phyloP scores from a whole-genome alignment of 1,140 invertebrate species.

The Drosophila nannoptera region DNA sequence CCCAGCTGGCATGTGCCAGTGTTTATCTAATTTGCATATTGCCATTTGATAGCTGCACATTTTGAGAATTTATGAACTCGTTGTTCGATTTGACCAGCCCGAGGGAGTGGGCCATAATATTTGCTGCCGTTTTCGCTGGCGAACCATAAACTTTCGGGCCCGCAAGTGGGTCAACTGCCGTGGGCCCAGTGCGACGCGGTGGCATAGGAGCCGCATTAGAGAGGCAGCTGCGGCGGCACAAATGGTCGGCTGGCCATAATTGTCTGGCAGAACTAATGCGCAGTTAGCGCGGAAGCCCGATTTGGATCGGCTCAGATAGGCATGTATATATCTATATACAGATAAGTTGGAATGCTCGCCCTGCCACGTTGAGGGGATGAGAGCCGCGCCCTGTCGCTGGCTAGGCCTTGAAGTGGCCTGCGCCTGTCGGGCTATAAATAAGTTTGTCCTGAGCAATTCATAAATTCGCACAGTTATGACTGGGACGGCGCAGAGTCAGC shows the following conservation, averaged over 20 bases:
- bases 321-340: too few species aligned
- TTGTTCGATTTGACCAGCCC: conserved; percentile 33
- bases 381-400: background rate
- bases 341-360: too few species aligned
- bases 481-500: conserved; percentile 4
- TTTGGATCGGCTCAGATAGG: too few species aligned
- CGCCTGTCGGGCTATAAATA: conserved; percentile 43
- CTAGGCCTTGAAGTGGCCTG: conserved; percentile 44
- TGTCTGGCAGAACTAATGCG: background rate
- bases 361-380: too few species aligned
- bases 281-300: too few species aligned
- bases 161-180: conserved; percentile 60
- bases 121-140: conserved; percentile 16
- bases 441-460: conserved; percentile 45
- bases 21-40: conserved; percentile 51
- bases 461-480: conserved; percentile 54
- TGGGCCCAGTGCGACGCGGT: conserved; percentile 39
- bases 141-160: conserved; percentile 52
- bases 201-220: conserved; percentile 43
- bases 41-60: conserved; percentile 33
- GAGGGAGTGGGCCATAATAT: conserved; percentile 31
- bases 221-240: background rate
- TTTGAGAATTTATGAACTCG: conserved; percentile 44
- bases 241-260: conserved; percentile 17
- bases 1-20: conserved; percentile 12